Evolutionary conservation across 2,888 invertebrate species (phyloP).

Genomic region (Odontothrips loti): DNA sequence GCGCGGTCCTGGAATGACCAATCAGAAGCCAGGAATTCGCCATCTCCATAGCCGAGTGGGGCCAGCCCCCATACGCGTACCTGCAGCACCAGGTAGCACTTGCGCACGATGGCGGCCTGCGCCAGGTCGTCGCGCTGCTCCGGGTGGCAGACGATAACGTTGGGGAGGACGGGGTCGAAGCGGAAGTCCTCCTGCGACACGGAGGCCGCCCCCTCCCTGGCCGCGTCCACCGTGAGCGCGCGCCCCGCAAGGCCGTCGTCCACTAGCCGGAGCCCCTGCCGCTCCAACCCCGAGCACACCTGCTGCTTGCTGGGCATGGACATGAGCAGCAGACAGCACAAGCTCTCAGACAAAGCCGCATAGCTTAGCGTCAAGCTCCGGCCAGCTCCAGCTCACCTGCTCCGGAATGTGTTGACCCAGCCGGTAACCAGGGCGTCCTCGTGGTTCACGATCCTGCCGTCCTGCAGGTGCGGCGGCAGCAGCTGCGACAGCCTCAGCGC

Average conservation of each 20-base stretch:
- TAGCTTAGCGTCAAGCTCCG: conserved; percentile 24
- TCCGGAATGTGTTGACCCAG: conserved; percentile 73
- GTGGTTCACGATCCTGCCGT: conserved; percentile 58
- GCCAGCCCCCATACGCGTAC: conserved; percentile 46
- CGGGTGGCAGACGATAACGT: conserved; percentile 57
- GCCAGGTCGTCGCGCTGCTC: conserved; percentile 54
- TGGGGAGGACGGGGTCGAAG: conserved; percentile 59
- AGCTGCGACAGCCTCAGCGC: conserved; percentile 63
- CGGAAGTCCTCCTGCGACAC: conserved; percentile 52
- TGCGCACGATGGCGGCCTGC: conserved; percentile 53
- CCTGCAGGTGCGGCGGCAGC: conserved; percentile 66
- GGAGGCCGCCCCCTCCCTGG: conserved; percentile 40
- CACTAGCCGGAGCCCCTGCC: conserved; percentile 50
- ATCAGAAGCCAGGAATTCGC: neutral
- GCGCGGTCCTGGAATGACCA: conserved; percentile 62
- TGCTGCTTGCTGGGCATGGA: conserved; percentile 48
- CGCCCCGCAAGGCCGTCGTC: conserved; percentile 35
- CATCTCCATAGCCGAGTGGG: too few relatives aligned
- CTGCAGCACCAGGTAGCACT: conserved; percentile 56
- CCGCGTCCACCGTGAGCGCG: conserved; percentile 6
- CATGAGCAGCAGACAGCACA: neutral
- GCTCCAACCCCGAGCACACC: conserved; percentile 49
- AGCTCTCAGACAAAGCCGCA: conserved; percentile 39
- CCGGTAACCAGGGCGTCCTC: conserved; percentile 57
- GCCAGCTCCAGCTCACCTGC: conserved; percentile 58